Evolutionary conservation across 2,797 vertebrate species (phyloP).

Genomic region (Lemur catta): DNA sequence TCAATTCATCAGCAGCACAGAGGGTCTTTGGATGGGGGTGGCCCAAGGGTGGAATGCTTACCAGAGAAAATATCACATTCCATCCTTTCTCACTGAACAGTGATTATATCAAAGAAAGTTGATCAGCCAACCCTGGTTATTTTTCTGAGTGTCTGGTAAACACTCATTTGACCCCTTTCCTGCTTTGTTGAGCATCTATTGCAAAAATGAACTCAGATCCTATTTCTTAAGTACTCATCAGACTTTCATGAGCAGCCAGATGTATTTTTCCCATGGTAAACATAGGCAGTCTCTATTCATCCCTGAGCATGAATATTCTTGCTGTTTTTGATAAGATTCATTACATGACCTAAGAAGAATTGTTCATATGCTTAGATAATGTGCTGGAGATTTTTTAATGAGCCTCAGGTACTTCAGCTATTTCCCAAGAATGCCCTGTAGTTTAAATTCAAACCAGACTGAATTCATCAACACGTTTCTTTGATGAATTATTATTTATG

Average conservation of each 20-base stretch:
- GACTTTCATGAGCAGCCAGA: neutral
- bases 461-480: constrained; percentile 69
- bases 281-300: constrained; percentile 32
- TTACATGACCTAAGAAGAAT: constrained; percentile 53
- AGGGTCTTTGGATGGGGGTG: constrained; percentile 5
- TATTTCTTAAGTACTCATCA: constrained; percentile 9
- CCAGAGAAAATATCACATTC: constrained; percentile 45
- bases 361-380: constrained; percentile 71
- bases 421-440: constrained; percentile 77
- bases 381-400: constrained; percentile 73
- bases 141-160: constrained; percentile 21
- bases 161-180: neutral
- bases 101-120: constrained; percentile 47
- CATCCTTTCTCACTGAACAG: neutral
- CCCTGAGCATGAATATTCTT: constrained; percentile 65
- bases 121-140: neutral
- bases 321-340: constrained; percentile 69
- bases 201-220: neutral
- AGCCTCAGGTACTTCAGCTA: constrained; percentile 75
- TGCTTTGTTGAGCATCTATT: neutral
- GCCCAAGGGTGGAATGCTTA: constrained; percentile 24
- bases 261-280: constrained; percentile 23
- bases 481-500: constrained; percentile 81
- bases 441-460: constrained; percentile 80
- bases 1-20: neutral